These are phyloP conservation scores for Saguinus imperator DNA, from an alignment of 2,113 vertebrate genomes.

Conservation along the genomic window DNA sequence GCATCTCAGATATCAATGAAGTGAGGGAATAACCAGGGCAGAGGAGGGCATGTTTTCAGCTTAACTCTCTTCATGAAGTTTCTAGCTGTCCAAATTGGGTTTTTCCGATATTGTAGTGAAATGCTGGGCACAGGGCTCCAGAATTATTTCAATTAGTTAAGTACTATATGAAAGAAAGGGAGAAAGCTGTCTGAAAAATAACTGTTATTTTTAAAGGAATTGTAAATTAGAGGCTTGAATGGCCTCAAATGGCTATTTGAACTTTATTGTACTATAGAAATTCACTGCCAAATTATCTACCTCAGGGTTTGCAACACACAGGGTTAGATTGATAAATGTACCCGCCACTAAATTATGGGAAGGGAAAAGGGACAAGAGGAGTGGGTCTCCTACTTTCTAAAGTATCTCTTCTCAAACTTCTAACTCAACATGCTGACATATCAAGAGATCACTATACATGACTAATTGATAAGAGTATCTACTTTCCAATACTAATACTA, in stretches of 20 bases:
- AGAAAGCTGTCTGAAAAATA: constrained; percentile 11
- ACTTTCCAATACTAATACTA: constrained; percentile 14
- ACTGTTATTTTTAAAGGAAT: neutral
- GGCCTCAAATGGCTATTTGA: neutral
- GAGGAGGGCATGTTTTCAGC: neutral
- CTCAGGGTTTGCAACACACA: neutral
- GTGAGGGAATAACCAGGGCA: neutral
- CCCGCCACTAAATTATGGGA: neutral
- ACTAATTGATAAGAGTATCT: neutral
- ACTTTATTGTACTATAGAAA: constrained; percentile 37
- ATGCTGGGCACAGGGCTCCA: neutral
- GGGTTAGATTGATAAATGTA: neutral
- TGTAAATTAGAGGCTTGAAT: neutral
- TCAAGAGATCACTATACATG: neutral
- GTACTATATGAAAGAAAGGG: neutral
- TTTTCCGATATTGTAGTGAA: neutral
- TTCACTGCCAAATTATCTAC: neutral
- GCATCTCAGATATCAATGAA: neutral
- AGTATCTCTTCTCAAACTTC: neutral
- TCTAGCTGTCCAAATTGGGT: neutral
- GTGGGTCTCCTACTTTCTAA: neutral
- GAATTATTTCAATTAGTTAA: neutral
- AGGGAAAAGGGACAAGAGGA: neutral
- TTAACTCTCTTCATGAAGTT: neutral
- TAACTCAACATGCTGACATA: neutral